These are phyloP conservation scores for Ostrea denselamellosa DNA, from an alignment of 1,140 invertebrate species.

Conservation along the genomic window DNA sequence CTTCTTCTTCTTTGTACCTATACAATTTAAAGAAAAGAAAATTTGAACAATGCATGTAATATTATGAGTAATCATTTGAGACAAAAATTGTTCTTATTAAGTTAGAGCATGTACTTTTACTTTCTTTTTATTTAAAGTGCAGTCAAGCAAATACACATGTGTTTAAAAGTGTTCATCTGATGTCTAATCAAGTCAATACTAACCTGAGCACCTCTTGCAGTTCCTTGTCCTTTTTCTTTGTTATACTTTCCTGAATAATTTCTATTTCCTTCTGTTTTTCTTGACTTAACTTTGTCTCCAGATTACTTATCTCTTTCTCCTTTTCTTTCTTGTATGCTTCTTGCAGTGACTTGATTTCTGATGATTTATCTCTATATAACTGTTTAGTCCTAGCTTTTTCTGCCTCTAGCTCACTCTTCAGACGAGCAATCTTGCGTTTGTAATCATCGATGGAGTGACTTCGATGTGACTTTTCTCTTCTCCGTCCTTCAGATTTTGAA, in stretches of 20 bases:
- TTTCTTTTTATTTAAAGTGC: too few relatives aligned
- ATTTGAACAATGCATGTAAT: neutral
- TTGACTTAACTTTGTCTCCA: constrained; percentile 56
- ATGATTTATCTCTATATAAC: constrained; percentile 64
- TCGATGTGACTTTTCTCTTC: constrained; percentile 56
- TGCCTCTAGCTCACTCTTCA: constrained; percentile 67
- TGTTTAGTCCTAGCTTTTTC: constrained; percentile 65
- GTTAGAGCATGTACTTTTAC: too few relatives aligned
- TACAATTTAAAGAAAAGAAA: neutral
- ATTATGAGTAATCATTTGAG: too few relatives aligned
- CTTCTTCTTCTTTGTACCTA: constrained; percentile 65
- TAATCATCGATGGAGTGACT: constrained; percentile 63
- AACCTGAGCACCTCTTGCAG: constrained; percentile 63
- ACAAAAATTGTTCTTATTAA: too few relatives aligned
- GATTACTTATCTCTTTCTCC: constrained; percentile 58
- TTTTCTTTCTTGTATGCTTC: constrained; percentile 61
- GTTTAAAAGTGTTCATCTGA: neutral
- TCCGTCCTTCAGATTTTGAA: constrained; percentile 64
- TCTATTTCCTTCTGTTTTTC: constrained; percentile 58
- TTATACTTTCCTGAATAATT: constrained; percentile 60
- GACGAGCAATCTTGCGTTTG: constrained; percentile 64
- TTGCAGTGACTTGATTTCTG: constrained; percentile 59
- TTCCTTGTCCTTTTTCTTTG: constrained; percentile 66
- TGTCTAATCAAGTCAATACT: neutral
- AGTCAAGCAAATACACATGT: neutral